Conservation (phyloP, 2,888 invertebrate species). For the Aspidiotus destructor region DNA sequence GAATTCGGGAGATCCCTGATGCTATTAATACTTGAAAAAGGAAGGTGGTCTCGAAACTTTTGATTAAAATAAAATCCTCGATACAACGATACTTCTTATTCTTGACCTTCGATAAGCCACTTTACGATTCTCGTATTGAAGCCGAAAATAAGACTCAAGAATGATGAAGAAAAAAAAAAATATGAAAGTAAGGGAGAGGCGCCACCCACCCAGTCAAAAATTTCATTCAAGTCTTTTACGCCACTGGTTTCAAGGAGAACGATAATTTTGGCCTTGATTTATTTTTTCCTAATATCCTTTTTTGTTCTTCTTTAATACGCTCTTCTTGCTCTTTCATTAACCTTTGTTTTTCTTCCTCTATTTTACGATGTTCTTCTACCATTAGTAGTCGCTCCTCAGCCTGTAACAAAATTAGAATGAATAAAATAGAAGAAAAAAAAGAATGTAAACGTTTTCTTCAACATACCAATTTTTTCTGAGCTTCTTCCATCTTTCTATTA, state of each 20-base stretch:
- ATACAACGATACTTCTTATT: too few relatives aligned
- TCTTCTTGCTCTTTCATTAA: constrained; percentile 89
- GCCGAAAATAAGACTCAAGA: too few relatives aligned
- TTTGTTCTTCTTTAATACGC: constrained; percentile 87
- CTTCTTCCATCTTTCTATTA: constrained; percentile 94
- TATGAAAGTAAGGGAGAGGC: too few relatives aligned
- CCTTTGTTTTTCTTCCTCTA: constrained; percentile 89
- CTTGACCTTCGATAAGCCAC: too few relatives aligned
- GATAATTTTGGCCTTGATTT: constrained; percentile 92
- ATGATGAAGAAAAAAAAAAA: too few relatives aligned
- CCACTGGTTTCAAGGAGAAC: constrained; percentile 69
- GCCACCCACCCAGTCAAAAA: too few relatives aligned
- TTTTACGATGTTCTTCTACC: constrained; percentile 91
- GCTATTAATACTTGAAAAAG: too few relatives aligned
- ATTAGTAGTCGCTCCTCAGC: constrained; percentile 93
- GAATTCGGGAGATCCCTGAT: too few relatives aligned
- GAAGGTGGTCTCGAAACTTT: too few relatives aligned
- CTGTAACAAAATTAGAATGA: constrained; percentile 46
- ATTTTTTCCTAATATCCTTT: constrained; percentile 92
- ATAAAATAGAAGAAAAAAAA: background rate
- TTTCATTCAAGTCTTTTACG: constrained; percentile 30
- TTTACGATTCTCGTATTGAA: too few relatives aligned
- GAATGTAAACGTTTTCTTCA: background rate
- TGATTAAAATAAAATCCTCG: too few relatives aligned
- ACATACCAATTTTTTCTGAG: constrained; percentile 88